phyloP scores from a whole-genome alignment of 2,888 invertebrate species.

The Spicauda simplicius region DNA sequence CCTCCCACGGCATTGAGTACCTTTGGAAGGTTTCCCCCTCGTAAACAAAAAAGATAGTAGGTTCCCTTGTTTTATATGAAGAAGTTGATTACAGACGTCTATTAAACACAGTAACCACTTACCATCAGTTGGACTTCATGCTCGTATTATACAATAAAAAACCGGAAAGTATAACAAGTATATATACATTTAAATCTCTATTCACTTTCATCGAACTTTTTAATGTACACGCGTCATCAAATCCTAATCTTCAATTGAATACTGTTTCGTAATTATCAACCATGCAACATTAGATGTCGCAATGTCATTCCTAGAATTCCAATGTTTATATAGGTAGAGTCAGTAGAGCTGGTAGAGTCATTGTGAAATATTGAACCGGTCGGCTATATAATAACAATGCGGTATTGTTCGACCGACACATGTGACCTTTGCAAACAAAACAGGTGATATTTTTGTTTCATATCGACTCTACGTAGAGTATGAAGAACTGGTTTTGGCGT shows the following conservation, averaged over 20 bases:
- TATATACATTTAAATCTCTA: too few relatives aligned
- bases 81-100: too few relatives aligned
- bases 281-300: slow-evolving; percentile 21
- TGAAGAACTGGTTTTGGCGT: slow-evolving; percentile 13
- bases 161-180: too few relatives aligned
- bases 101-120: too few relatives aligned
- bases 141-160: too few relatives aligned
- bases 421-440: slow-evolving; percentile 48
- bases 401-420: slow-evolving; percentile 46
- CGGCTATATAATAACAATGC: slow-evolving; percentile 47
- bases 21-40: too few relatives aligned
- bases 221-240: neutral
- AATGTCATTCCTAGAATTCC: slow-evolving; percentile 35
- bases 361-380: slow-evolving; percentile 28
- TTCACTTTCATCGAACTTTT: too few relatives aligned
- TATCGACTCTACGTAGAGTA: slow-evolving; percentile 7
- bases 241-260: slow-evolving; percentile 1
- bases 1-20: too few relatives aligned
- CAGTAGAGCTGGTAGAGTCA: neutral
- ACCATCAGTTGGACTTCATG: too few relatives aligned
- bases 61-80: too few relatives aligned
- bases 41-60: too few relatives aligned
- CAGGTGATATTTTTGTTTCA: slow-evolving; percentile 42
- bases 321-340: slow-evolving; percentile 33
- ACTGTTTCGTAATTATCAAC: slow-evolving; percentile 22